Conservation (phyloP, 2,797 vertebrate species). For the Chelidonichthys spinosus region DNA sequence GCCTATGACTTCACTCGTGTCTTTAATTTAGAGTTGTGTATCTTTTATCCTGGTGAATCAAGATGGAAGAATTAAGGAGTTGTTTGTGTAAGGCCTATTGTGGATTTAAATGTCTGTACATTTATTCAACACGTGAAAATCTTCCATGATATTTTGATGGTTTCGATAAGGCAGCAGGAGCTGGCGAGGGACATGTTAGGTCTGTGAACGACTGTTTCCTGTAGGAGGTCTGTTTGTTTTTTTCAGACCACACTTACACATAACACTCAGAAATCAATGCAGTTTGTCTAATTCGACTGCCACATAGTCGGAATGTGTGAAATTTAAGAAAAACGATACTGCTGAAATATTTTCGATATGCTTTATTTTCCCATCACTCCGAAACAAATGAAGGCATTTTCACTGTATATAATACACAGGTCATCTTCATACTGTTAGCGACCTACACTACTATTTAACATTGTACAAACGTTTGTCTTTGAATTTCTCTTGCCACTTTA, state of each 20-base stretch:
- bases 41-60: slow-evolving; percentile 4
- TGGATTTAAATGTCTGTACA: slow-evolving; percentile 1
- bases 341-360: slow-evolving; percentile 9
- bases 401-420: slow-evolving; percentile 12
- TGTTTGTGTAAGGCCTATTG: slow-evolving; percentile 2
- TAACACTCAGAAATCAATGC: background rate
- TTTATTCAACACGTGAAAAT: slow-evolving; percentile 13
- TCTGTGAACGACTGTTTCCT: slow-evolving; percentile 12
- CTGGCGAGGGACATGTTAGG: background rate
- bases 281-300: background rate
- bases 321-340: slow-evolving; percentile 12
- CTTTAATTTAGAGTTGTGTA: slow-evolving; percentile 12
- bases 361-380: slow-evolving; percentile 14
- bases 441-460: slow-evolving; percentile 47
- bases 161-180: slow-evolving; percentile 1
- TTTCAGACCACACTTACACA: slow-evolving; percentile 40
- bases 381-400: slow-evolving; percentile 25
- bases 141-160: slow-evolving; percentile 3
- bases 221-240: slow-evolving; percentile 2
- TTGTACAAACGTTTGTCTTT: slow-evolving; percentile 77
- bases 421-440: slow-evolving; percentile 26
- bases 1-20: slow-evolving; percentile 5
- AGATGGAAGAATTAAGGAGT: background rate
- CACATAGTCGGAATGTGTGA: background rate
- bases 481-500: slow-evolving; percentile 71